Conservation (phyloP, 2,113 vertebrate genomes). For the Campylomormyrus numenius region DNA sequence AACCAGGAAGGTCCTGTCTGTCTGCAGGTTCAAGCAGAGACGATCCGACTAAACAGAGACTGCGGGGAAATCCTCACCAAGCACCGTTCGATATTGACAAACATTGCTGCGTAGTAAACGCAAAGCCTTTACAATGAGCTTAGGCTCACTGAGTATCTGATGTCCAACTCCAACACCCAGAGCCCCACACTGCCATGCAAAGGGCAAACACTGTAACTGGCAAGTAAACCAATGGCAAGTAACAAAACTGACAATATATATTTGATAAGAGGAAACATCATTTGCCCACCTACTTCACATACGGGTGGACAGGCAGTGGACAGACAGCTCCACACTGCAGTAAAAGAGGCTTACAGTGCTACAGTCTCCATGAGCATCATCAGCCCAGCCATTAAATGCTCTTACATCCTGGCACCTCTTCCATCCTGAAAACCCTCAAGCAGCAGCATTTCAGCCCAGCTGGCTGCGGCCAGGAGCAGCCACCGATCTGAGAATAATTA, state of each 20-base stretch:
- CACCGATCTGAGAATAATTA: background rate
- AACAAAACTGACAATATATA: background rate
- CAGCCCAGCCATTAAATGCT: background rate
- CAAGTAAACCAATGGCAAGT: background rate
- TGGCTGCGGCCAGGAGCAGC: background rate
- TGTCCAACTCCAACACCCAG: background rate
- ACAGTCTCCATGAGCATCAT: background rate
- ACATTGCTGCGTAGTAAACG: background rate
- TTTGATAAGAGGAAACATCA: background rate
- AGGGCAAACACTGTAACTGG: background rate
- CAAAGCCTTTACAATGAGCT: background rate
- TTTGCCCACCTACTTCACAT: background rate
- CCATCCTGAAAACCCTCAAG: background rate
- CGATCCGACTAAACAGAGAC: background rate
- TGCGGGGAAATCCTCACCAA: background rate
- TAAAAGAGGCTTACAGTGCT: background rate
- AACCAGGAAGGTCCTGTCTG: background rate
- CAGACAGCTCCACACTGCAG: background rate
- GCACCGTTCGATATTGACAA: background rate
- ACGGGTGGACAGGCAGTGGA: background rate
- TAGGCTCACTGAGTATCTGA: background rate
- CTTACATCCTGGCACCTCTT: background rate
- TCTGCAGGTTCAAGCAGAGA: background rate
- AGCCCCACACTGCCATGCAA: background rate
- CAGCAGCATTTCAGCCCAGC: background rate